Base-by-base conservation (phyloP, 2,888 invertebrate genomes). In the Pherbina coryleti region DNA sequence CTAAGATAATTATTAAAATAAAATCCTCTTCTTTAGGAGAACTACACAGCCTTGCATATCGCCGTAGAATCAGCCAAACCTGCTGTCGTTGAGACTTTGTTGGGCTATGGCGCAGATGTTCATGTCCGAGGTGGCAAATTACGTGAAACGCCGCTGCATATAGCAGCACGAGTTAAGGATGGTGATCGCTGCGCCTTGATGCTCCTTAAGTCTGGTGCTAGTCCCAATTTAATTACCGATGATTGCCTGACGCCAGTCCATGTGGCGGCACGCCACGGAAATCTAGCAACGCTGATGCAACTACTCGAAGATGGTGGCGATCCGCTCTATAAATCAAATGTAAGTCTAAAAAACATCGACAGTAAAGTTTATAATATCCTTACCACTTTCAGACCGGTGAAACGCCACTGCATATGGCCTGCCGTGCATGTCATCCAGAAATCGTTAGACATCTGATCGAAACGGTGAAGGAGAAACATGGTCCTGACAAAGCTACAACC, bases 171-270 rank as follows among this genome's bases (percentile, higher is more conserved):
- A 81, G 96, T 97, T 78, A 94, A 94, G 84, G 98, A 96, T 84
- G 97, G 96, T 4, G 96, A 97, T 86, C 93, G 95, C 83, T 99
- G 99, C 90, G 98, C 98, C 5, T 92, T 98, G 83, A 98, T 99
- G 98, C 91, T 99, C 81, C 91, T 99, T 53, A 99, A 99, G 90
- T 98, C 98, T 3, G 99, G 99, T 0, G 99, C 99, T 9, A 96
- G 97, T 79, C 97, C 98, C 0, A 99, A 99, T 90, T 93, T 98
- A 80, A 94, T 95, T 3, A 98, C 98, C 78, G 97, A 97, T 88
- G 98, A 98, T 89, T 98, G 98, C 2, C 96, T 98, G 91, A 98
- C 98, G 0, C 97, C 99, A 0, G 95, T 99, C 5, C 99, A 99
- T 88, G 97, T 99, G 22, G 97, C 99, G 0, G 97, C 98, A 0